A percentile compares a stretch with the other conserved stretches of the same genome.
Evolutionary conservation across 2,797 vertebrate genomes (phyloP).

Genomic region (Eleutherodactylus coqui): DNA sequence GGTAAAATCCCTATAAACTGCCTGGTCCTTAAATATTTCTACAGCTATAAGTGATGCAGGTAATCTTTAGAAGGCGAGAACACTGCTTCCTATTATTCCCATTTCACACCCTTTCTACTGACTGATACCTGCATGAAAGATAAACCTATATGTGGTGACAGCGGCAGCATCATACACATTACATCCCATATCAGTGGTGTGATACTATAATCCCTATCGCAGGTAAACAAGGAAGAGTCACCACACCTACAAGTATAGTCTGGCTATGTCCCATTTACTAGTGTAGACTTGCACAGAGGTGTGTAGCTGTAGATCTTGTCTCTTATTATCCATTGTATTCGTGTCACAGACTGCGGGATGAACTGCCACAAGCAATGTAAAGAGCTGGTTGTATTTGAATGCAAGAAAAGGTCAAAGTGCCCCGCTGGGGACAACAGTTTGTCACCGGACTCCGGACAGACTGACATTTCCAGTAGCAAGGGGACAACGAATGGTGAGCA

Average conservation of each 20-base stretch:
- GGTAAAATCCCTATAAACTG: no score
- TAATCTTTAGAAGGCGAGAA: neutral
- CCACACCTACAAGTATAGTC: neutral
- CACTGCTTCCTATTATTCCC: neutral
- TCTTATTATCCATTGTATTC: neutral
- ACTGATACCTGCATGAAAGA: no score
- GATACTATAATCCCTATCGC: neutral
- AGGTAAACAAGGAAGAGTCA: neutral
- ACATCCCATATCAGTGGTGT: neutral
- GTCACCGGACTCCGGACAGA: conserved; percentile 73
- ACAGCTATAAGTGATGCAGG: neutral
- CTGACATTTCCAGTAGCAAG: conserved; percentile 80
- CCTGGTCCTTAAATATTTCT: no score
- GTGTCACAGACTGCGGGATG: conserved; percentile 88
- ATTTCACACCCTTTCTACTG: neutral
- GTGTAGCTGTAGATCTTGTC: neutral
- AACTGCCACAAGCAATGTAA: conserved; percentile 96
- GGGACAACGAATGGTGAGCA: conserved; percentile 76
- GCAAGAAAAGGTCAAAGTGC: conserved; percentile 83
- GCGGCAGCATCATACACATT: no score
- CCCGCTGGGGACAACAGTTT: conserved; percentile 76
- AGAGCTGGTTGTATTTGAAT: conserved; percentile 93
- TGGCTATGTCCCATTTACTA: neutral
- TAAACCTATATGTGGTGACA: neutral
- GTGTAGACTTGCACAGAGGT: neutral